Evolutionary conservation across 1,140 invertebrate species (phyloP), one percentile per base, ranked within the genome.

Genomic region (Coptotermes formosanus): DNA sequence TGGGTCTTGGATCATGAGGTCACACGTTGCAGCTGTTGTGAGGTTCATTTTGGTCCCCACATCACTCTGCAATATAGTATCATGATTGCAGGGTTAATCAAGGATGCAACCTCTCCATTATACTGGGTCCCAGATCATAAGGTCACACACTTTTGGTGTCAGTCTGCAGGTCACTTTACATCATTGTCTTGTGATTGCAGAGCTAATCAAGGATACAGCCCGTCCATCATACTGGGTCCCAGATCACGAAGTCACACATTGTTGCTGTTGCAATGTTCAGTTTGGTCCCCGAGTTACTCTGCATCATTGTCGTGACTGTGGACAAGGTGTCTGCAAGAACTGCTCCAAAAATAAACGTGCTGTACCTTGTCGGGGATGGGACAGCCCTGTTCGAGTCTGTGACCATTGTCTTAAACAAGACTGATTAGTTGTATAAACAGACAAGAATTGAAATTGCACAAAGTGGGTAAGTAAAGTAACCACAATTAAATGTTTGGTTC

Each of bases 61-160:
- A 89, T 93, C 32, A 87, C 91, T 3, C 91, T 95, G 19, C 96
- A 97, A n/a, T n/a, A n/a, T n/a, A n/a, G n/a, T 84, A n/a, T 84
- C n/a, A 16, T 11, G 43, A 14, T 84, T 38, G 43, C 87, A 95
- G 95, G 93, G n/a, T n/a, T n/a, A 30, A 94, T 97, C 43, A 97
- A 97, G 90, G 95, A 96, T 88, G 93, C 93, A 3, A 95, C 94
- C n/a, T 91, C 96, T 81, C 96, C 96, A 7, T 91, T 93, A 2
- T 97, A 97, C 89, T 97, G 96, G 96, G 93, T 95, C 52, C 95
- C 96, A 0, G 96, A 97, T 90, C 92, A 93, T 2, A 92, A 96
- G 88, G 93, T 95, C 23, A 92, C 90, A 9, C 90, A 91, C 55
- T 97, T 95, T 96, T 89, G n/a, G n/a, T n/a, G n/a, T n/a, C n/a